Evolutionary conservation across 1,140 invertebrate species (phyloP).

Genomic region (Drosophila neocordata): DNA sequence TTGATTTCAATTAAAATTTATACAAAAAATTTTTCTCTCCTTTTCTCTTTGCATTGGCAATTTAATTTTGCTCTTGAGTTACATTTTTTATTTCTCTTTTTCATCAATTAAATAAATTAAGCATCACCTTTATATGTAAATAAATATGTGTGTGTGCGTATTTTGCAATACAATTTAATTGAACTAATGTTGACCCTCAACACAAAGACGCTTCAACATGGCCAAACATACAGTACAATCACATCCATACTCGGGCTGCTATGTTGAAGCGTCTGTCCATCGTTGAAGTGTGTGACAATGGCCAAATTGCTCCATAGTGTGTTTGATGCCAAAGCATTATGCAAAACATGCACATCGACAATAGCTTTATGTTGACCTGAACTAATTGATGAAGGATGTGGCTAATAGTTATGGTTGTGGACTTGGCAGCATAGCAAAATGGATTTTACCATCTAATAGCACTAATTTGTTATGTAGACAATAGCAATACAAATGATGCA

Average conservation of each 20-base stretch:
- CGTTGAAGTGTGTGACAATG: conserved; percentile 24
- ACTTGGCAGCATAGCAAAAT: neutral
- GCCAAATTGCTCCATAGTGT: conserved; percentile 11
- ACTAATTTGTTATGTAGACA: conserved; percentile 3
- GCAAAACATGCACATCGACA: conserved; percentile 65
- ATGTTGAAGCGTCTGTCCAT: neutral
- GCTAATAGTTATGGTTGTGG: conserved; percentile 6
- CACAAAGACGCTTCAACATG: neutral
- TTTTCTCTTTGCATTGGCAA: conserved; percentile 10
- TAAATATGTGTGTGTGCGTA: conserved; percentile 60
- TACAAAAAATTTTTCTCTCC: conserved; percentile 29
- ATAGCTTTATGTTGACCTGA: conserved; percentile 26
- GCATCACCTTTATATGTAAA: conserved; percentile 48
- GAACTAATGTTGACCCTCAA: conserved; percentile 39
- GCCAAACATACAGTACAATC: neutral
- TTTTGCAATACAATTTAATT: conserved; percentile 64
- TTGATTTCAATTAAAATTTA: conserved; percentile 36
- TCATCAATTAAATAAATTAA: conserved; percentile 32
- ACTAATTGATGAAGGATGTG: conserved; percentile 11
- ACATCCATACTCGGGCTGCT: neutral
- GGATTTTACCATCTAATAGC: neutral
- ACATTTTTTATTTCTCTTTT: neutral
- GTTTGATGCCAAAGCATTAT: conserved; percentile 56
- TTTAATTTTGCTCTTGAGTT: neutral
- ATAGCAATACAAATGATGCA: neutral